Evolutionary conservation across 64 coral and sea anemone species (phyloP).

Genomic region (Cladopsammia gracilis): DNA sequence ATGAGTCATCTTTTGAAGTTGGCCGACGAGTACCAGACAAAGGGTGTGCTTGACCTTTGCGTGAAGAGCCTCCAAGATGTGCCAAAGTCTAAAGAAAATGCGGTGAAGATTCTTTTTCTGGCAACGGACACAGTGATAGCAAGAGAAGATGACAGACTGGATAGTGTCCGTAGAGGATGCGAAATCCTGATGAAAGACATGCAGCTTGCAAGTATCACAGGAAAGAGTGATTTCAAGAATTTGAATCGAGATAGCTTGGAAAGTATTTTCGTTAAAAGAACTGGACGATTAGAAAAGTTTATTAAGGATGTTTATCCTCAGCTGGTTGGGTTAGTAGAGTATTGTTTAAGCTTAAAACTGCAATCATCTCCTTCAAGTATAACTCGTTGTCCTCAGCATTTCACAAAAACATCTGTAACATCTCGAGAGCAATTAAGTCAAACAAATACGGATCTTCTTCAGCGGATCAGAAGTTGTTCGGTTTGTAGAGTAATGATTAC

Average conservation of each 20-base stretch:
- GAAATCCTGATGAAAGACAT: neutral
- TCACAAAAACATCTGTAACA: too few species aligned
- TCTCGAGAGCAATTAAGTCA: too few species aligned
- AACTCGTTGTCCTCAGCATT: too few species aligned
- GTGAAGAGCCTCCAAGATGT: neutral
- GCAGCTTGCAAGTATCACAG: neutral
- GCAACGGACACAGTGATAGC: neutral
- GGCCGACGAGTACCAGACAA: constrained; percentile 1
- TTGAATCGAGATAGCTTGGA: neutral
- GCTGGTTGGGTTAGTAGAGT: neutral
- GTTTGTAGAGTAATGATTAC: neutral
- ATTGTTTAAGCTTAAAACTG: neutral
- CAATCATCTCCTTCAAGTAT: too few species aligned
- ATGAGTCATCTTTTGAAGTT: neutral
- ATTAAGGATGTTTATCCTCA: constrained; percentile 9
- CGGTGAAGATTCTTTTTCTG: neutral
- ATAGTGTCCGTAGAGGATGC: neutral
- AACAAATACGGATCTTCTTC: too few species aligned
- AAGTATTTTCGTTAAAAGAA: neutral
- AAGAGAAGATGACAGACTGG: neutral
- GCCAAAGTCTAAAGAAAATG: neutral
- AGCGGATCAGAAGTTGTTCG: neutral
- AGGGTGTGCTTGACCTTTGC: neutral
- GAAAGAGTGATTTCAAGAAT: neutral
- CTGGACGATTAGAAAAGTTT: neutral